Percentiles rank a stretch among this genome's conserved stretches.
These are phyloP conservation scores for Acronicta leporina DNA, from an alignment of 2,888 invertebrate species.

Conservation along the genomic window DNA sequence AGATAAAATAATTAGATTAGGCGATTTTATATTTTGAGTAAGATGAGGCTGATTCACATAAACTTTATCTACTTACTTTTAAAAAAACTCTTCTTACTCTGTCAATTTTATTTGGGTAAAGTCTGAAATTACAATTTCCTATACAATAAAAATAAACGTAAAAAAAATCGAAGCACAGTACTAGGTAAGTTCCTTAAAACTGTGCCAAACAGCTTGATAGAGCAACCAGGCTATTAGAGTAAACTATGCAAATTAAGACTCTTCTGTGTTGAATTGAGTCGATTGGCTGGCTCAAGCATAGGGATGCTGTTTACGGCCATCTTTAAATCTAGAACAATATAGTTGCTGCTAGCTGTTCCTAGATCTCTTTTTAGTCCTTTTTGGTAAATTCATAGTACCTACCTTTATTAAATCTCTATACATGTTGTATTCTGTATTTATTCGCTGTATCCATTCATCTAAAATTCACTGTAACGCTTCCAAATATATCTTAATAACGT, in stretches of 20 bases:
- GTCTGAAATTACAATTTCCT: too few relatives aligned
- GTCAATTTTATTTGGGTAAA: too few relatives aligned
- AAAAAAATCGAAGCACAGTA: not conserved
- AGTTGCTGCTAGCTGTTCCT: too few relatives aligned
- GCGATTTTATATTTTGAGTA: too few relatives aligned
- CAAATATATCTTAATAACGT: slow-evolving; percentile 49
- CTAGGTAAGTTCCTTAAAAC: slow-evolving; percentile 4
- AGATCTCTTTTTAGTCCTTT: too few relatives aligned
- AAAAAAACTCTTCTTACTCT: too few relatives aligned
- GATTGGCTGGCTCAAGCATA: slow-evolving; percentile 18
- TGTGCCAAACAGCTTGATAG: slow-evolving; percentile 39
- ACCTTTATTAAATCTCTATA: too few relatives aligned
- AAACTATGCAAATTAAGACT: slow-evolving; percentile 37
- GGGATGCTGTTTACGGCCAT: slow-evolving; percentile 17
- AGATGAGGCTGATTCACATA: too few relatives aligned
- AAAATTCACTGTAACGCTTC: slow-evolving; percentile 45
- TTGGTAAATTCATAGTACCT: too few relatives aligned
- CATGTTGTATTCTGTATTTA: slow-evolving; percentile 44
- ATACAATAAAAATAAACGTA: not conserved
- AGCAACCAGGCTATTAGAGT: slow-evolving; percentile 21
- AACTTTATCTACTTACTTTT: too few relatives aligned
- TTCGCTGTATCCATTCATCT: slow-evolving; percentile 27
- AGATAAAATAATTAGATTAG: too few relatives aligned
- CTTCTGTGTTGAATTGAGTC: slow-evolving; percentile 41
- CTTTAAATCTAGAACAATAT: slow-evolving; percentile 31